These are phyloP conservation scores for Itoplectis maculator DNA, from an alignment of 2,888 invertebrate species.

Conservation along the genomic window DNA sequence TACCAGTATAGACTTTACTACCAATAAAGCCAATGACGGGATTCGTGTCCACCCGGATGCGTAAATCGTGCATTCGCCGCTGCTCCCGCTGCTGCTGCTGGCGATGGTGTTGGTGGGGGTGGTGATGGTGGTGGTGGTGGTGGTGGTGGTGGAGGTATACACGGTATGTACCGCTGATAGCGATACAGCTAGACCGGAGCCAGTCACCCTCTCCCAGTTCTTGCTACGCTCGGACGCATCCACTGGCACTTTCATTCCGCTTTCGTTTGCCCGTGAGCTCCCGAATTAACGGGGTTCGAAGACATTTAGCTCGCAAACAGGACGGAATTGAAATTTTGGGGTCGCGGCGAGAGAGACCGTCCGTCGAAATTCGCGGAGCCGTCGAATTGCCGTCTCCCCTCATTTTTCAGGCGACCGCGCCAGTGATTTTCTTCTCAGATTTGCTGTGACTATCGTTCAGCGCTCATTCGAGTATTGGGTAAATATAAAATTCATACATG, in stretches of 20 bases:
- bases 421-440: too few relatives aligned
- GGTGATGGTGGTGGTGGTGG: not conserved
- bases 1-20: constrained; percentile 79
- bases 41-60: constrained; percentile 79
- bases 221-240: constrained; percentile 62
- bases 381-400: not conserved
- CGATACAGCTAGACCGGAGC: constrained; percentile 40
- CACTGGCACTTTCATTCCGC: constrained; percentile 62
- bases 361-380: not conserved
- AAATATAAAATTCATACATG: too few relatives aligned
- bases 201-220: constrained; percentile 51
- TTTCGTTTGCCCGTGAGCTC: constrained; percentile 63
- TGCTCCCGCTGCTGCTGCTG: constrained; percentile 39
- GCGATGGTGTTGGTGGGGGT: constrained; percentile 19
- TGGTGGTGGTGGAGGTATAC: not conserved
- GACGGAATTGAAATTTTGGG: constrained; percentile 63
- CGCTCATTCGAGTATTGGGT: too few relatives aligned
- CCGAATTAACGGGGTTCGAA: constrained; percentile 64
- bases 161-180: not conserved
- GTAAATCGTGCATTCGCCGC: constrained; percentile 78
- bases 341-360: constrained; percentile 27
- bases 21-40: constrained; percentile 82
- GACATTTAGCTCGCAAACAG: constrained; percentile 57
- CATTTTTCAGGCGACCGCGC: too few relatives aligned
- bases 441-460: too few relatives aligned